A percentile compares a stretch with the other conserved stretches of the same genome.
These are phyloP conservation scores for Macrotrachela quadricornifera DNA, from an alignment of 1,140 invertebrate genomes.

Conservation along the genomic window DNA sequence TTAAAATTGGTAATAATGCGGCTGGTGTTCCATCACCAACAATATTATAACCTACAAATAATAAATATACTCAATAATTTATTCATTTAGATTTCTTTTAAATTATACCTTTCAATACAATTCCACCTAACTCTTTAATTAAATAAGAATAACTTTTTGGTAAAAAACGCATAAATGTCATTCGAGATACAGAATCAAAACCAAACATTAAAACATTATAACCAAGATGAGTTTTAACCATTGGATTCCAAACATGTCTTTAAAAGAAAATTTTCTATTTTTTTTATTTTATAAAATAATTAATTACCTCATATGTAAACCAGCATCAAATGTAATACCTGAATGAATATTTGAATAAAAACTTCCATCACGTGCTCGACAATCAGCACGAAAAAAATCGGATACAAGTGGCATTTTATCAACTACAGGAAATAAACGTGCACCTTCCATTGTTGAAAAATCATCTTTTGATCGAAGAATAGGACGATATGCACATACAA, in stretches of 20 bases:
- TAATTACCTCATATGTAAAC: slow-evolving; percentile 14
- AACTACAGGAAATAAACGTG: slow-evolving; percentile 3
- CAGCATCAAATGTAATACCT: slow-evolving; percentile 14
- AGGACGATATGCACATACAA: slow-evolving; percentile 5
- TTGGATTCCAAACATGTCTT: slow-evolving; percentile 32
- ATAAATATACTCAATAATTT: neutral
- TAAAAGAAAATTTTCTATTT: too few species aligned
- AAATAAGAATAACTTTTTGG: slow-evolving; percentile 57
- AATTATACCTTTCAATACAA: neutral
- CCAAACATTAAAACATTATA: slow-evolving; percentile 20
- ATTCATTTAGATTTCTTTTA: neutral
- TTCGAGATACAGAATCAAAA: slow-evolving; percentile 18
- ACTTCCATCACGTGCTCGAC: slow-evolving; percentile 13
- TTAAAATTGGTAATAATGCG: slow-evolving; percentile 46
- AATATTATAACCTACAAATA: slow-evolving; percentile 46
- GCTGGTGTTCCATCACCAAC: slow-evolving; percentile 71
- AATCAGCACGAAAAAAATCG: slow-evolving; percentile 21
- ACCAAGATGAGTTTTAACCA: slow-evolving; percentile 33
- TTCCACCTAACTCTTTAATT: slow-evolving; percentile 29
- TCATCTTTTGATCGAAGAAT: slow-evolving; percentile 1
- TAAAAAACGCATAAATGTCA: slow-evolving; percentile 61
- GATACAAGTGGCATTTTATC: slow-evolving; percentile 13
- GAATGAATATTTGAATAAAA: slow-evolving; percentile 20
- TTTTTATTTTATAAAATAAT: too few species aligned
- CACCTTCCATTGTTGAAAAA: neutral